These are phyloP conservation scores for Toxostoma redivivum DNA, from an alignment of 2,113 vertebrate species.

Conservation along the genomic window DNA sequence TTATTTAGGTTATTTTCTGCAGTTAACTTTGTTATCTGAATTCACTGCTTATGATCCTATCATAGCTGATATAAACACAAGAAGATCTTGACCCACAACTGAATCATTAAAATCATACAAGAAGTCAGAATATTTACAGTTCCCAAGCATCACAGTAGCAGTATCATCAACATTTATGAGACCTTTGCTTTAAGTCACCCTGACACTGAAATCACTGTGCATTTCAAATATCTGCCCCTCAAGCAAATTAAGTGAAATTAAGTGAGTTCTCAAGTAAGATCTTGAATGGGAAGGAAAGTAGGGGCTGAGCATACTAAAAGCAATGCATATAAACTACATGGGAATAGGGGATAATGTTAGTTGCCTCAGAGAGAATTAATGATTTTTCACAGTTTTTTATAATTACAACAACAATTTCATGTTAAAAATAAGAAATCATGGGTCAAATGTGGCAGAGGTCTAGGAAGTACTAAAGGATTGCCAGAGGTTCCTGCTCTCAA, in stretches of 20 bases:
- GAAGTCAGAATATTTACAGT: not conserved
- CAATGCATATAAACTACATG: not conserved
- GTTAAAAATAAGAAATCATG: not conserved
- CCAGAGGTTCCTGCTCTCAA: not conserved
- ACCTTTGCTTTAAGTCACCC: not conserved
- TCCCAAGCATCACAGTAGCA: not conserved
- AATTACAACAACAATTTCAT: not conserved
- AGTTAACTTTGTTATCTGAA: not conserved
- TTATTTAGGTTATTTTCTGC: slow-evolving; percentile 17
- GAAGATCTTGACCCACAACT: not conserved
- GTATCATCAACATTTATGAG: not conserved
- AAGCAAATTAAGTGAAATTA: not conserved
- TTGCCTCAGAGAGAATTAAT: not conserved
- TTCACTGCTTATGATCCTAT: not conserved
- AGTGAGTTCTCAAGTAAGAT: not conserved
- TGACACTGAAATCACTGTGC: not conserved
- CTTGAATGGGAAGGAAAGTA: not conserved
- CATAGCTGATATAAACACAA: not conserved
- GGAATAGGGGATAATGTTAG: not conserved
- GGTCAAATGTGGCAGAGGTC: not conserved
- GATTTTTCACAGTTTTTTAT: not conserved
- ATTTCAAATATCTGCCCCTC: not conserved
- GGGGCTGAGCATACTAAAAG: not conserved
- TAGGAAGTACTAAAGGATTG: not conserved
- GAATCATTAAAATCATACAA: not conserved